These are phyloP conservation scores for Cercopithecus mitis DNA, from an alignment of 2,797 vertebrate genomes.

Conservation along the genomic window DNA sequence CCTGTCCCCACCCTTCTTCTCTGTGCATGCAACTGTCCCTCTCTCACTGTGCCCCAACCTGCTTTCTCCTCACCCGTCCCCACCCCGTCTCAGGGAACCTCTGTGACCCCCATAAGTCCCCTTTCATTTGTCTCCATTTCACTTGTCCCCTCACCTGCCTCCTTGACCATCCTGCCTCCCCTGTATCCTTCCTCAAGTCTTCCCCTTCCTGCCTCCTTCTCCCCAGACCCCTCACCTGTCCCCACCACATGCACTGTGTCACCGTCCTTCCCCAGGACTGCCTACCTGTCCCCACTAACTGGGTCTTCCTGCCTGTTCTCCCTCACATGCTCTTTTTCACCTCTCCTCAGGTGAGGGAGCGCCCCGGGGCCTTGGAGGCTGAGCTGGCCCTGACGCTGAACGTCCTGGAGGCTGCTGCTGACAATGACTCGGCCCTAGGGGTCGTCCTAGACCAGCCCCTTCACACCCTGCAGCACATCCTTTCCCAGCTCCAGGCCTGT, in stretches of 20 bases:
- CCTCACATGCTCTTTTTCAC: not conserved
- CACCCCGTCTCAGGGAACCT: not conserved
- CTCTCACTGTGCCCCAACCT: not conserved
- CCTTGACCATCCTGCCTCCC: too few relatives aligned
- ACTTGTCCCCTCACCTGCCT: not conserved
- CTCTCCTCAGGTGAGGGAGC: not conserved
- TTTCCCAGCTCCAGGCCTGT: not conserved
- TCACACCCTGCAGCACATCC: not conserved
- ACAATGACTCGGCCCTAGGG: not conserved
- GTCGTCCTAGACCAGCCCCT: not conserved
- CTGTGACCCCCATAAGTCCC: not conserved
- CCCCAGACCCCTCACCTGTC: not conserved
- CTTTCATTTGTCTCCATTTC: not conserved
- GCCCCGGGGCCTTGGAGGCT: not conserved
- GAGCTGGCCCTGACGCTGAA: constrained; percentile 3
- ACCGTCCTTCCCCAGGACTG: not conserved
- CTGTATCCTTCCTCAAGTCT: not conserved
- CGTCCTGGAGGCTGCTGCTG: not conserved
- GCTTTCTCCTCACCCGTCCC: not conserved
- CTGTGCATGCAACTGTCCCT: not conserved
- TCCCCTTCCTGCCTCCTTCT: not conserved
- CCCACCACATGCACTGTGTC: not conserved
- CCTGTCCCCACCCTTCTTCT: not conserved
- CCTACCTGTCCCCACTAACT: not conserved
- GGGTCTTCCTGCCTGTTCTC: not conserved